Conservation (phyloP, 2,888 invertebrate species). For the Microctonus brassicae region DNA sequence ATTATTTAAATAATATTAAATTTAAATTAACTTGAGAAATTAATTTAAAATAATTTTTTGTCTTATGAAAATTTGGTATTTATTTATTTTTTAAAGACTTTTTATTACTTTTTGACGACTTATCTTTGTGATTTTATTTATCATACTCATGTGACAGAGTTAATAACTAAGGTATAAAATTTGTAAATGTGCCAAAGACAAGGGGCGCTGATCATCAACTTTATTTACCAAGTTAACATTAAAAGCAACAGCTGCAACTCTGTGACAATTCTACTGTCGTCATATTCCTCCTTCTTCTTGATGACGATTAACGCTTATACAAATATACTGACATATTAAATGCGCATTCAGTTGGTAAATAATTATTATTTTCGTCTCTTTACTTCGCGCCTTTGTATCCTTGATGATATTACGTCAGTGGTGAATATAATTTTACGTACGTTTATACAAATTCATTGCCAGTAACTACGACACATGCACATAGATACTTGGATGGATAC, state of each 20-base stretch:
- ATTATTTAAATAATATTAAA: no score
- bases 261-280: slow-evolving; percentile 32
- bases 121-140: no score
- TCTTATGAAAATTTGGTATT: neutral
- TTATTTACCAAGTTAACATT: neutral
- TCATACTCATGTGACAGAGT: neutral
- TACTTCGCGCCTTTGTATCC: slow-evolving; percentile 38
- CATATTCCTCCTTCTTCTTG: neutral
- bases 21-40: neutral
- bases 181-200: slow-evolving; percentile 15
- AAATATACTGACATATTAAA: neutral
- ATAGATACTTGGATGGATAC: no score
- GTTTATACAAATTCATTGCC: neutral
- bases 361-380: slow-evolving; percentile 45
- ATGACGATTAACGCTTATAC: neutral
- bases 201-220: slow-evolving; percentile 26
- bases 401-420: slow-evolving; percentile 37
- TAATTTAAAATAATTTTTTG: neutral
- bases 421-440: neutral
- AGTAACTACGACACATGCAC: neutral
- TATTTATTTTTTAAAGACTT: no score
- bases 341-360: slow-evolving; percentile 7
- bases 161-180: neutral
- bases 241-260: slow-evolving; percentile 28
- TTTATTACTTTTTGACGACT: no score